Evolutionary conservation across 2,797 vertebrate genomes (phyloP).

Genomic region (Triplophysa yarkandensis): DNA sequence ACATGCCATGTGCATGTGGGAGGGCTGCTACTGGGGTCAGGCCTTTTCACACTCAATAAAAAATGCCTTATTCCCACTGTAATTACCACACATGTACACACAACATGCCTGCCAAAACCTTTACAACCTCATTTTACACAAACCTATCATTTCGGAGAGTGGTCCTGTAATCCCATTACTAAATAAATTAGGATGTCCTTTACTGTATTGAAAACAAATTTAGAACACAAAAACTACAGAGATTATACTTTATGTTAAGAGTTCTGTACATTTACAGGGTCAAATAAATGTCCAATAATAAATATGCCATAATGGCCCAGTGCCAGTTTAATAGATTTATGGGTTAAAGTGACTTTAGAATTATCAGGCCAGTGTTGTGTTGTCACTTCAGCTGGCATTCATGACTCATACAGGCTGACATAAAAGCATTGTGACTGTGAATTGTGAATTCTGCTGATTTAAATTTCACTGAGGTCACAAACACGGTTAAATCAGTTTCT

Average conservation of each 20-base stretch:
- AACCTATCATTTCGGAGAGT: conserved; percentile 49
- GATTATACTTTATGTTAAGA: neutral
- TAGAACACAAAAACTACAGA: conserved; percentile 16
- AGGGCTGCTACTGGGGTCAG: conserved; percentile 68
- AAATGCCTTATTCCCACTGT: conserved; percentile 71
- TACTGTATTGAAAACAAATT: conserved; percentile 16
- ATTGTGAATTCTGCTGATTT: neutral
- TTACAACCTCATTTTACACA: conserved; percentile 39
- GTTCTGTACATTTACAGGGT: conserved; percentile 8
- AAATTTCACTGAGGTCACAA: neutral
- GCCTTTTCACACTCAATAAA: conserved; percentile 77
- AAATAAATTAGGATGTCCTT: conserved; percentile 29
- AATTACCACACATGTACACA: conserved; percentile 68
- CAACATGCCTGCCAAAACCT: conserved; percentile 42
- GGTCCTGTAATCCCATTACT: conserved; percentile 48
- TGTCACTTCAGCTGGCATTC: neutral
- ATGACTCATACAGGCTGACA: neutral
- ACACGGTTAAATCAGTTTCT: neutral
- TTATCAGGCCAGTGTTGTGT: neutral
- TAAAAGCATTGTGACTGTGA: neutral
- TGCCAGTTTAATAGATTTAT: neutral
- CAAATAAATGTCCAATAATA: neutral
- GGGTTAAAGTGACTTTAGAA: neutral
- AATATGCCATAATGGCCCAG: neutral
- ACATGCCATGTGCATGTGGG: conserved; percentile 59